Evolutionary conservation across 2,888 invertebrate species (phyloP), one percentile per base, ranked within the genome.

Genomic region (Teinopalpus imperialis): DNA sequence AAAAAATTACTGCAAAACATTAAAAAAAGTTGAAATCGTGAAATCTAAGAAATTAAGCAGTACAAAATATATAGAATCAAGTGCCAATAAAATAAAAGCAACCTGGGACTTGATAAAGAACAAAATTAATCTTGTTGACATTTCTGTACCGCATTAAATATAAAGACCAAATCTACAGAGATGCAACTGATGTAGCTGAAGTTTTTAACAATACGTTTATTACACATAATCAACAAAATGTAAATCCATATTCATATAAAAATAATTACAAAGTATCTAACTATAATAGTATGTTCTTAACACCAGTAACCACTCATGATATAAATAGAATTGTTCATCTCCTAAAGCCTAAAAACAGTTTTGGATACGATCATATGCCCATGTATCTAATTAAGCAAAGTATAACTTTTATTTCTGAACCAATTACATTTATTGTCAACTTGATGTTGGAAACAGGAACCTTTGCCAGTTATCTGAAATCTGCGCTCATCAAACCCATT

Each of bases 61-160:
- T n/a, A 27, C 5, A 10, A 27, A 27, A 9, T 27, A 27, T 3
- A 29, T 12, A 5, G 2, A 29, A 29, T 20, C 6, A 13, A 29
- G 10, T 10, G 13, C 7, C 10, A 29, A 2, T 29, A 10, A n/a
- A n/a, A n/a, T n/a, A n/a, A n/a, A n/a, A n/a, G n/a, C n/a, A n/a
- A n/a, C n/a, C n/a, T n/a, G n/a, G 29, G 30, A 13, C 30, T 30
- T 30, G 6, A 30, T 30, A 30, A 30, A 30, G 8, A 16, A 30
- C n/a, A 30, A 30, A 30, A 30, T 4, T 30, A 30, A 30, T 16
- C 4, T n/a, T 30, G 7, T 30, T n/a, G 30, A 30, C 6, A n/a
- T n/a, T n/a, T n/a, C n/a, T n/a, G n/a, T n/a, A n/a, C n/a, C n/a
- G n/a, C n/a, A n/a, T n/a, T 20, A 3, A 20, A 20, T 20, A 20